A percentile compares a stretch with the other conserved stretches of the same genome.
These are phyloP conservation scores for Panthera leo DNA, from an alignment of 2,113 vertebrate species.

Conservation along the genomic window DNA sequence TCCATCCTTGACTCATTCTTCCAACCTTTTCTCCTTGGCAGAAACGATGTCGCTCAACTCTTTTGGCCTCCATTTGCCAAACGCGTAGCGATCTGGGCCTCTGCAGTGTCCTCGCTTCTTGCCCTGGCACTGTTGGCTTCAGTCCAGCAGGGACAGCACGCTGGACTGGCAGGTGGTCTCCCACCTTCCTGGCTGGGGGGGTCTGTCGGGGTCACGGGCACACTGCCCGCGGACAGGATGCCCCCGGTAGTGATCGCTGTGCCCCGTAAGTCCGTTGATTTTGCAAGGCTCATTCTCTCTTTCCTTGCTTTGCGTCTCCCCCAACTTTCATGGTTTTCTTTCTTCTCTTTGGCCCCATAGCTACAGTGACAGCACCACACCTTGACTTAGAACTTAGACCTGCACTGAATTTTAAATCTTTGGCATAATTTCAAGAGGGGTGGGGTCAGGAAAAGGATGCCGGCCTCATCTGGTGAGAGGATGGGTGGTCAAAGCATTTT, in stretches of 20 bases:
- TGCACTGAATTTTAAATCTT: conserved; percentile 91
- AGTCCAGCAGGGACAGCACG: conserved; percentile 88
- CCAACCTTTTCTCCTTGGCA: conserved; percentile 90
- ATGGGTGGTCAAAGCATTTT: conserved; percentile 88
- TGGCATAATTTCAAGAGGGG: conserved; percentile 86
- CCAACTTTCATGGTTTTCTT: conserved; percentile 77
- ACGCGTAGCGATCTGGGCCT: conserved; percentile 91
- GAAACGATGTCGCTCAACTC: conserved; percentile 87
- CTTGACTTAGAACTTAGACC: conserved; percentile 90
- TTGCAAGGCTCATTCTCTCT: conserved; percentile 91
- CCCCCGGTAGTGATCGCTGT: conserved; percentile 89
- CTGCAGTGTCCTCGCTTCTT: conserved; percentile 79
- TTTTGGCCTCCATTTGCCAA: conserved; percentile 91
- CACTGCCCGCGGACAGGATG: neutral
- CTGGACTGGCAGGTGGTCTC: conserved; percentile 91
- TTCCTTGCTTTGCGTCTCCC: conserved; percentile 90
- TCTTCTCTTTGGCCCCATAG: conserved; percentile 92
- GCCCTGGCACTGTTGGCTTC: conserved; percentile 87
- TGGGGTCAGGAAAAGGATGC: conserved; percentile 87
- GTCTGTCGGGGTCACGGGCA: conserved; percentile 86
- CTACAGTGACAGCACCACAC: conserved; percentile 90
- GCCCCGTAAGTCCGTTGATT: conserved; percentile 91
- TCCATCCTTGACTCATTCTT: conserved; percentile 90
- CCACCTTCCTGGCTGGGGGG: conserved; percentile 91
- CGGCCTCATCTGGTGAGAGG: conserved; percentile 85